Conservation (phyloP, 2,888 invertebrate species). For the Oligia latruncula region DNA sequence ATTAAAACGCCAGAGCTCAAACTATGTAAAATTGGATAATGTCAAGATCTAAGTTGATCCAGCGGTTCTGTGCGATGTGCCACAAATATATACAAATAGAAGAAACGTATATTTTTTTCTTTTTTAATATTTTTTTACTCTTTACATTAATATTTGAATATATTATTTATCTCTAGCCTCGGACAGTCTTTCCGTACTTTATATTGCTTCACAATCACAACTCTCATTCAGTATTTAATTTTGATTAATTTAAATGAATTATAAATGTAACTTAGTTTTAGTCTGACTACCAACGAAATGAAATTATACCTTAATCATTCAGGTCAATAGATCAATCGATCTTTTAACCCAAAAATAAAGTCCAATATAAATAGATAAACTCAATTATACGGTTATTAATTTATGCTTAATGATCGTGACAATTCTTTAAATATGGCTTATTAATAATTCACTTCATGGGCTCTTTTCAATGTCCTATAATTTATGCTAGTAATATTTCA, state of each 20-base stretch:
- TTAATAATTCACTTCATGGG: not conserved
- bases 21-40: constrained; percentile 28
- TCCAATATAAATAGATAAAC: constrained; percentile 14
- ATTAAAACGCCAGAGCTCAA: constrained; percentile 32
- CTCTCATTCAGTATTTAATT: constrained; percentile 71
- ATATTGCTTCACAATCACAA: constrained; percentile 84
- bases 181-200: constrained; percentile 83
- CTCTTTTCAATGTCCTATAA: not conserved
- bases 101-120: constrained; percentile 53
- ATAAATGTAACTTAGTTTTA: constrained; percentile 46
- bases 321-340: not conserved
- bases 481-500: not conserved
- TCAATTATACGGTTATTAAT: constrained; percentile 13
- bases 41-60: constrained; percentile 29
- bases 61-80: constrained; percentile 63
- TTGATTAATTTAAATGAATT: constrained; percentile 65
- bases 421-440: constrained; percentile 24
- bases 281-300: constrained; percentile 51
- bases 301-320: not conserved
- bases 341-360: constrained; percentile 2
- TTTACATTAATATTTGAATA: constrained; percentile 69
- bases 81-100: constrained; percentile 67
- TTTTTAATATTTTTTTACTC: constrained; percentile 61
- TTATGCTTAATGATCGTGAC: not conserved
- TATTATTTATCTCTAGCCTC: constrained; percentile 80